These are phyloP conservation scores for Scaptomyza reducta DNA, from an alignment of 2,888 invertebrate genomes.

Conservation along the genomic window DNA sequence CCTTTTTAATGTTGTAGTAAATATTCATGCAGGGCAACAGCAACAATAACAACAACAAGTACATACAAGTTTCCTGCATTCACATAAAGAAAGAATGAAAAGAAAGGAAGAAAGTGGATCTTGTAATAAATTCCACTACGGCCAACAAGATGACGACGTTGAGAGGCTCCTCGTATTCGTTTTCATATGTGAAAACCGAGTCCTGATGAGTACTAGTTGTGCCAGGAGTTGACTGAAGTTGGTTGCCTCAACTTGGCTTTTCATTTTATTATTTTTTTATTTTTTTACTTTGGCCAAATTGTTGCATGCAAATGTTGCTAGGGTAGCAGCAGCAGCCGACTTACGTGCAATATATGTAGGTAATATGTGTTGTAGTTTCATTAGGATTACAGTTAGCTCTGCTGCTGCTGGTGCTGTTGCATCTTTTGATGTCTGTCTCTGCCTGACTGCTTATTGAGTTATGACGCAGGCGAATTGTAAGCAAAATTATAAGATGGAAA, in stretches of 20 bases:
- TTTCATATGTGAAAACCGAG: slow-evolving; percentile 48
- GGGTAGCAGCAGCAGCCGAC: slow-evolving; percentile 33
- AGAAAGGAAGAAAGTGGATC: slow-evolving; percentile 65
- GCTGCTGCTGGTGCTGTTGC: slow-evolving; percentile 34
- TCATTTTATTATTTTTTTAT: slow-evolving; percentile 1
- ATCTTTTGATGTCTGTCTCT: slow-evolving; percentile 37
- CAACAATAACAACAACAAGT: slow-evolving; percentile 16
- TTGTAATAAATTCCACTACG: slow-evolving; percentile 77
- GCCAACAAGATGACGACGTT: slow-evolving; percentile 68
- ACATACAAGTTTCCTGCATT: slow-evolving; percentile 58
- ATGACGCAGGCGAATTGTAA: slow-evolving; percentile 75
- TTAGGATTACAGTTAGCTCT: slow-evolving; percentile 77
- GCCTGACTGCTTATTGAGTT: slow-evolving; percentile 71
- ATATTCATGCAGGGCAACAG: slow-evolving; percentile 53
- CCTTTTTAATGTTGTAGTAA: slow-evolving; percentile 73
- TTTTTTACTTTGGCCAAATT: slow-evolving; percentile 60
- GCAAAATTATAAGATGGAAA: slow-evolving; percentile 58
- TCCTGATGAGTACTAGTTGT: slow-evolving; percentile 28
- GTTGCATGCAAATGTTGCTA: slow-evolving; percentile 74
- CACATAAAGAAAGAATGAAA: slow-evolving; percentile 48
- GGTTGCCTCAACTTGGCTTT: slow-evolving; percentile 27
- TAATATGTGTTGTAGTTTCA: slow-evolving; percentile 77
- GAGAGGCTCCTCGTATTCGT: slow-evolving; percentile 48
- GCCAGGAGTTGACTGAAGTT: slow-evolving; percentile 47
- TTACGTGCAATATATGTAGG: slow-evolving; percentile 47